Evolutionary conservation across 92 coral and sea anemone species (phyloP).

Genomic region (Isaurus tuberculatus): DNA sequence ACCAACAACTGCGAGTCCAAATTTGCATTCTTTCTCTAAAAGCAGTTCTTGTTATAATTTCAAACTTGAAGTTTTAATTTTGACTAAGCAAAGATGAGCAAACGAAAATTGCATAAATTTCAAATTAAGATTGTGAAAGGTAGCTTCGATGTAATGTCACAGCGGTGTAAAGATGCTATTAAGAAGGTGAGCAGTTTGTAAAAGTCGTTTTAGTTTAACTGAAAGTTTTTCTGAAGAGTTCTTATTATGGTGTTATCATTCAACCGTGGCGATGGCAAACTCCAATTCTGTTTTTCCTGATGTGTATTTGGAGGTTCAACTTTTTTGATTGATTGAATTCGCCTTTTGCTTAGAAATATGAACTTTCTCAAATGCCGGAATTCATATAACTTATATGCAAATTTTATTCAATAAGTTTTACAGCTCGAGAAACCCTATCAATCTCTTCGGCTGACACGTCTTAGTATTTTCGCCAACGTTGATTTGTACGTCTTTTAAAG

Average conservation of each 20-base stretch:
- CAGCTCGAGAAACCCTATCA: too few relatives aligned
- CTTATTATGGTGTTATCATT: not conserved
- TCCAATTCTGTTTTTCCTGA: too few relatives aligned
- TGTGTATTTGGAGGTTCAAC: too few relatives aligned
- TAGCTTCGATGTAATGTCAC: constrained; percentile 29
- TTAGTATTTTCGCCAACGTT: too few relatives aligned
- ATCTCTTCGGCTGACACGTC: too few relatives aligned
- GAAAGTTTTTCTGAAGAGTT: not conserved
- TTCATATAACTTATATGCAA: too few relatives aligned
- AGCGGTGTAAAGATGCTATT: constrained; percentile 8
- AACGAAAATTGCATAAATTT: constrained; percentile 23
- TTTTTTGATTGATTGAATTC: too few relatives aligned
- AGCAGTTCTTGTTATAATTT: not conserved
- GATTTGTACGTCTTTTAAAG: too few relatives aligned
- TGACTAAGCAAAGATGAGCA: constrained; percentile 19
- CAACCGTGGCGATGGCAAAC: constrained; percentile 1
- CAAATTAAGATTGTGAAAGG: constrained; percentile 28
- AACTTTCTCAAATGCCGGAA: too few relatives aligned
- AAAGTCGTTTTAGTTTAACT: not conserved
- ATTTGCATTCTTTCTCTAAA: not conserved
- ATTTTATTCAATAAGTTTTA: too few relatives aligned
- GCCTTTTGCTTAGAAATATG: too few relatives aligned
- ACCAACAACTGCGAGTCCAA: not conserved
- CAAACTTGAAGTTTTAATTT: not conserved
- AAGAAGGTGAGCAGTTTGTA: constrained; percentile 7